These are phyloP conservation scores for Cettia cetti DNA, from an alignment of 2,113 vertebrate species.

Conservation along the genomic window DNA sequence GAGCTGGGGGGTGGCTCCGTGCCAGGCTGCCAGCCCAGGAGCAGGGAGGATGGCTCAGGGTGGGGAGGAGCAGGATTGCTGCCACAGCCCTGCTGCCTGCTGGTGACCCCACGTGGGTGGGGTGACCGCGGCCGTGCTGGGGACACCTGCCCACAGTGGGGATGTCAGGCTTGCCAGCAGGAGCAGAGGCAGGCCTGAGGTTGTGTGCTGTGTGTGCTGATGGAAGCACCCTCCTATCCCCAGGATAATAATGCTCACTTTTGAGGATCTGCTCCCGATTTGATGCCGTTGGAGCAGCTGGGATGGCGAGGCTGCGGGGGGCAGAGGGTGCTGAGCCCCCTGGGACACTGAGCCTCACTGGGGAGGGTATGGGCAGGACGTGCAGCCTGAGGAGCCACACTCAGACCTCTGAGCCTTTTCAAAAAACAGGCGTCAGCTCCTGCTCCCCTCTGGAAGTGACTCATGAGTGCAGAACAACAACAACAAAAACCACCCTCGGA, in stretches of 20 bases:
- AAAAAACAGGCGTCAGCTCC: slow-evolving; percentile 39
- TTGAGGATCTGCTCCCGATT: not conserved
- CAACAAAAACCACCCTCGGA: slow-evolving; percentile 32
- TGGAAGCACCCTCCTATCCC: not conserved
- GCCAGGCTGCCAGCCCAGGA: not conserved
- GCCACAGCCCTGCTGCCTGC: not conserved
- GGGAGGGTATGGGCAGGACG: not conserved
- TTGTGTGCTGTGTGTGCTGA: not conserved
- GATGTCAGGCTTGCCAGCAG: not conserved
- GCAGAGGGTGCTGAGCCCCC: not conserved
- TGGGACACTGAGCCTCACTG: not conserved
- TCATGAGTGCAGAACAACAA: slow-evolving; percentile 59
- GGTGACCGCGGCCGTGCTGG: accelerated
- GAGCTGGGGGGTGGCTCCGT: not conserved
- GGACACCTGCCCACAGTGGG: not conserved
- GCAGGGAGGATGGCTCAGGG: accelerated
- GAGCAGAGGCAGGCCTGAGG: accelerated
- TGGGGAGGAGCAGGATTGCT: not conserved
- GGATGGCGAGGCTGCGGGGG: accelerated
- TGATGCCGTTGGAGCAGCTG: not conserved
- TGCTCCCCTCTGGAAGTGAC: slow-evolving; percentile 55
- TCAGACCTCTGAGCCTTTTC: slow-evolving; percentile 25
- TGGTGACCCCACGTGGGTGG: accelerated
- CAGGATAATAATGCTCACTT: not conserved
- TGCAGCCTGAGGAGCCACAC: not conserved